Conservation (phyloP, 1,140 invertebrate species). For the Drosophila jambulina region DNA sequence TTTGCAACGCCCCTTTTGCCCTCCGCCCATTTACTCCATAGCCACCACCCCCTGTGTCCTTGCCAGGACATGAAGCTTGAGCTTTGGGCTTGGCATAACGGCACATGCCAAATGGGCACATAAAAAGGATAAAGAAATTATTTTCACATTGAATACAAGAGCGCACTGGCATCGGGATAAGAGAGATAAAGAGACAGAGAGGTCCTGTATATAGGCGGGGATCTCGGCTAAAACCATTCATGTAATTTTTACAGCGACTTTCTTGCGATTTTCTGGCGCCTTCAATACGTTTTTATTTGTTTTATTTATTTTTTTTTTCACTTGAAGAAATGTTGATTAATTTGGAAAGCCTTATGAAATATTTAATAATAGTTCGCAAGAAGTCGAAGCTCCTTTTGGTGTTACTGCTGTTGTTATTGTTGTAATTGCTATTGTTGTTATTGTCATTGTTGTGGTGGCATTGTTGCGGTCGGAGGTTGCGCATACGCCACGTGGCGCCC, state of each 20-base stretch:
- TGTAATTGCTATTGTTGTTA: conserved; percentile 30
- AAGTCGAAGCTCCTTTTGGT: not conserved
- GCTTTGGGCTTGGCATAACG: conserved; percentile 70
- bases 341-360: conserved; percentile 21
- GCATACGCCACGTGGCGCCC: conserved; percentile 75
- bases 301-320: conserved; percentile 1
- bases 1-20: conserved; percentile 22
- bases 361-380: conserved; percentile 62
- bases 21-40: not conserved
- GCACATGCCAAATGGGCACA: conserved; percentile 85
- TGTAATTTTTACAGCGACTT: conserved; percentile 76
- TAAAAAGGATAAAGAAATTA: conserved; percentile 85
- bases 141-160: conserved; percentile 83
- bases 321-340: not conserved
- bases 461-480: conserved; percentile 68
- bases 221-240: conserved; percentile 68
- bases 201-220: conserved; percentile 11
- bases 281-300: conserved; percentile 17
- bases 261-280: conserved; percentile 51
- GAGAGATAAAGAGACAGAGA: conserved; percentile 6
- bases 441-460: conserved; percentile 28
- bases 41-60: not conserved
- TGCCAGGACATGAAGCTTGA: conserved; percentile 30
- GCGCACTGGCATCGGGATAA: conserved; percentile 47
- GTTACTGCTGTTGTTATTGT: conserved; percentile 19